Percentiles rank a stretch among this genome's conserved stretches.
Evolutionary conservation across 1,140 invertebrate genomes (phyloP).

Genomic region (Lepidostoma basale): DNA sequence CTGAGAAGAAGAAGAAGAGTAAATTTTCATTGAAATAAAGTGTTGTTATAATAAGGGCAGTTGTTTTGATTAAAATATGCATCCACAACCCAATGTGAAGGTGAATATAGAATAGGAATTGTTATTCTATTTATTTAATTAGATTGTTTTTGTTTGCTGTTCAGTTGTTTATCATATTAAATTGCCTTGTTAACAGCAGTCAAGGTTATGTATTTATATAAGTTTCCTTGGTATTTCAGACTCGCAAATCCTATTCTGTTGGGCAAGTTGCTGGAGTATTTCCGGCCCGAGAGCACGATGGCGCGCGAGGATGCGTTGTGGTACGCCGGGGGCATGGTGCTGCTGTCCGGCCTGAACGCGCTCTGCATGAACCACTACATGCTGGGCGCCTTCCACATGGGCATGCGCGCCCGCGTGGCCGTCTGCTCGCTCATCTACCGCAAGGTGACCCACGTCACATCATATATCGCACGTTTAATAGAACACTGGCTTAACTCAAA

Average conservation of each 20-base stretch:
- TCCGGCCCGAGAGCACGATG: constrained; percentile 52
- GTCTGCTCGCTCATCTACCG: constrained; percentile 72
- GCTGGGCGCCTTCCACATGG: constrained; percentile 65
- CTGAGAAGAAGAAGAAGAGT: too few relatives aligned
- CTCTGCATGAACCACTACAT: constrained; percentile 67
- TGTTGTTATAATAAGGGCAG: too few relatives aligned
- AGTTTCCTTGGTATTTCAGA: constrained; percentile 33
- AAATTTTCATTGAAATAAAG: too few relatives aligned
- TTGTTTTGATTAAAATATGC: too few relatives aligned
- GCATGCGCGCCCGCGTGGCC: constrained; percentile 66
- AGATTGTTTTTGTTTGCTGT: too few relatives aligned
- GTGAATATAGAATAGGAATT: too few relatives aligned
- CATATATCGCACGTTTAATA: background rate
- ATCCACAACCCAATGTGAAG: too few relatives aligned
- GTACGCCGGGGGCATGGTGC: constrained; percentile 66
- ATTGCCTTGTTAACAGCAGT: too few relatives aligned
- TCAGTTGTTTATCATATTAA: too few relatives aligned
- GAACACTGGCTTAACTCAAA: background rate
- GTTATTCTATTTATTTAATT: too few relatives aligned
- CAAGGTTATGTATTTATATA: constrained; percentile 5
- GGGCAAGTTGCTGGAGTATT: constrained; percentile 62
- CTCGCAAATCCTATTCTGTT: constrained; percentile 60
- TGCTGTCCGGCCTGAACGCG: constrained; percentile 59
- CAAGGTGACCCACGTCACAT: constrained; percentile 58
- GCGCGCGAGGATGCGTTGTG: constrained; percentile 58